Evolutionary conservation across 1,140 invertebrate species (phyloP), one percentile per base, ranked within the genome.

Genomic region (Cherax destructor): DNA sequence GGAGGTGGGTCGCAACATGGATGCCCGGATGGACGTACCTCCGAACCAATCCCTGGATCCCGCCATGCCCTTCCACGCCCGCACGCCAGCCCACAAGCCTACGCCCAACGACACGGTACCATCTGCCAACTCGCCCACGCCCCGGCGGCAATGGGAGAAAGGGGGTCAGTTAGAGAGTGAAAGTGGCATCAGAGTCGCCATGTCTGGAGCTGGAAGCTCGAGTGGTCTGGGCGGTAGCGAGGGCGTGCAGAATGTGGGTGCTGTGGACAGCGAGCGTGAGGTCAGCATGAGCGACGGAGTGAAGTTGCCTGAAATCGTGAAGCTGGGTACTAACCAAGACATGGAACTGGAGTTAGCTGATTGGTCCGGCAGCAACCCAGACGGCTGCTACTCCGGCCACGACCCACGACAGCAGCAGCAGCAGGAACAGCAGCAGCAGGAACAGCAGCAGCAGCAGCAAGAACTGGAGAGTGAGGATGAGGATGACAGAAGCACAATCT

Each of bases 271-370:
- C 21, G 80, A 21, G 7, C n/a, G 52, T 83, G 81, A n/a, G 30
- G 13, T 16, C 3, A 52, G 76, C 76, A 13, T 78, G 56, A 52
- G 56, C 56, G 61, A 13, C 61, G 21, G 52, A 10, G 56, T 11
- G 52, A 50, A 9, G 80, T 59, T 59, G 49, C 49, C 56, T 2
- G 86, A 81, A 61, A n/a, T 49, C 5, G 87, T 83, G 11, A 52
- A 13, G 18, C 80, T 89, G 21, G 72, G 65, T 11, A 41, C 10
- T 18, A 52, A 69, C 24, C 30, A 11, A 10, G 86, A 80, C 18
- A 30, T 83, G 65, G 87, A 89, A 65, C 61, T 88, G 61, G 86
- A 88, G 79, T 21, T 89, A 65, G 87, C 79, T 47, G 87, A 81
- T 24, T 89, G 87, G 87, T 24, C 47, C 10, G n/a, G 24, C 65